These are phyloP conservation scores for Argyrosomus japonicus DNA, from an alignment of 2,113 vertebrate species.

Conservation along the genomic window DNA sequence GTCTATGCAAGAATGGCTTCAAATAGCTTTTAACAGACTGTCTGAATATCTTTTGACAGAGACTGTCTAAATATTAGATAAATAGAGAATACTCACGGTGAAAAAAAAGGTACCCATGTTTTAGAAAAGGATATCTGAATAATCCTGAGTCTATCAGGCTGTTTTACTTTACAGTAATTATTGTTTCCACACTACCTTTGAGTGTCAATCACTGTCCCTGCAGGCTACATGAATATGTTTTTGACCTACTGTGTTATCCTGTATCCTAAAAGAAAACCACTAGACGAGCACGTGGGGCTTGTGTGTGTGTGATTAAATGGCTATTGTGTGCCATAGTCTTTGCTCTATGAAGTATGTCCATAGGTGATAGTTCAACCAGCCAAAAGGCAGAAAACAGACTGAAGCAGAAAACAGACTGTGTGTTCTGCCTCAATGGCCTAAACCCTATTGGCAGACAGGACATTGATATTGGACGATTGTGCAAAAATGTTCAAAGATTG, in stretches of 20 bases:
- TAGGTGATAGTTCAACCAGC: constrained; percentile 37
- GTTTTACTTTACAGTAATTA: constrained; percentile 17
- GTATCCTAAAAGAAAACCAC: constrained; percentile 9
- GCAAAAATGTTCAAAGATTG: constrained; percentile 29
- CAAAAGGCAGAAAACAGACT: neutral
- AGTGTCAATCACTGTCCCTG: neutral
- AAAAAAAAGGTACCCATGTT: constrained; percentile 15
- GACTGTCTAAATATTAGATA: too few relatives aligned
- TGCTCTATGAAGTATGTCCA: constrained; percentile 14
- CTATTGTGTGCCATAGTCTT: constrained; percentile 20
- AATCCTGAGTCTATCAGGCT: constrained; percentile 9
- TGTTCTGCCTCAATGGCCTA: constrained; percentile 27
- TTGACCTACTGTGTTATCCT: neutral
- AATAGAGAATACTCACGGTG: neutral
- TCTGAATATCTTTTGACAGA: constrained; percentile 2
- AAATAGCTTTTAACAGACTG: constrained; percentile 44
- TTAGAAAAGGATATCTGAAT: constrained; percentile 28
- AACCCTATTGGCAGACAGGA: constrained; percentile 30
- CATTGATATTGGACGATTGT: constrained; percentile 15
- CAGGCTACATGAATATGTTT: constrained; percentile 1
- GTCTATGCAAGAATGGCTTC: constrained; percentile 27
- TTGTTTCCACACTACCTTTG: neutral
- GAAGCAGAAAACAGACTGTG: neutral
- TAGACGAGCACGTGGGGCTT: neutral
- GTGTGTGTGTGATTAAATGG: neutral